Conservation (phyloP, 2,113 vertebrate species). For the Noturus placidus region DNA sequence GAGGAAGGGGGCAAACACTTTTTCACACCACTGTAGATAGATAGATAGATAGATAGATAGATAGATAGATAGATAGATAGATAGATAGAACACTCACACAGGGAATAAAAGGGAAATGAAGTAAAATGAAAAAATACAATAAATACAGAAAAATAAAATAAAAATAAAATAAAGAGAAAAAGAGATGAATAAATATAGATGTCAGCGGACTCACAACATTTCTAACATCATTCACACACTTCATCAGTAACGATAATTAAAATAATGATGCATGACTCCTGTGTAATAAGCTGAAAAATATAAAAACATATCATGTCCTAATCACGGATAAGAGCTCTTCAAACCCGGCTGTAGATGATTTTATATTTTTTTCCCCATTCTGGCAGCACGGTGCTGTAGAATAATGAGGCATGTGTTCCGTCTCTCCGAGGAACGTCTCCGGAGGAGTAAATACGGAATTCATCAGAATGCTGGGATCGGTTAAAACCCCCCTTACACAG, state of each 20-base stretch:
- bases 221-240: not conserved
- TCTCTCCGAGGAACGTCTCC: conserved; percentile 23
- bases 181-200: not conserved
- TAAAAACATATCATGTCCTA: not conserved
- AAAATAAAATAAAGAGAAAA: not conserved
- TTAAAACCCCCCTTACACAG: conserved; percentile 14
- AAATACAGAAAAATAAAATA: not conserved
- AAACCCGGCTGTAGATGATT: not conserved
- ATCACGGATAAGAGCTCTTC: not conserved
- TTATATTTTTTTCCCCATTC: not conserved
- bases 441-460: conserved; percentile 18
- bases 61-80: not conserved
- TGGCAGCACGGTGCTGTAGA: not conserved
- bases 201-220: not conserved
- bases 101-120: not conserved
- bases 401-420: conserved; percentile 38
- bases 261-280: not conserved
- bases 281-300: conserved; percentile 6
- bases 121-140: not conserved
- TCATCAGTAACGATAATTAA: not conserved
- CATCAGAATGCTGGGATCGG: conserved; percentile 25
- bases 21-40: too few species aligned
- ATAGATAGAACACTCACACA: not conserved
- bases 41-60: not conserved
- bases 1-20: too few species aligned